Base-by-base conservation (phyloP, 2,888 invertebrate species). In the Eledona agricola region DNA sequence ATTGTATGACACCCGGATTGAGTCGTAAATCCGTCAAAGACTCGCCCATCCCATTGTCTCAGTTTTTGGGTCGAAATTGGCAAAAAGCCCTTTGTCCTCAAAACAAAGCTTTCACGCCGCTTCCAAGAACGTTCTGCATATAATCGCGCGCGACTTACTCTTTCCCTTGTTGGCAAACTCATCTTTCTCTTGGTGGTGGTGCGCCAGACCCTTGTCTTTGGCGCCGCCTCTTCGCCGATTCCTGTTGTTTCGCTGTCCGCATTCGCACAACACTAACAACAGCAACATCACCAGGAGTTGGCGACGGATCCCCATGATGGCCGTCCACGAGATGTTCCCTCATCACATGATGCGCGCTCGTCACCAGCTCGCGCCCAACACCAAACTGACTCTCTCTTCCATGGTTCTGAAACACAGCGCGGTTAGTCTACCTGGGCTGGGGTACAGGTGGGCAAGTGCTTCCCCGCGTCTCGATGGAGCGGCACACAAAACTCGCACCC, bases 131-230 rank as follows among this genome's bases (percentile, higher is more conserved):
- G n/a, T 40, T 17, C 26, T 6, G 10, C 26, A 12, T 12, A 23
- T 4, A 15, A 5, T 19, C 45, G 3, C 34, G 31, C 45, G 3
- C 34, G 31, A 70, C 74, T 74, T 72, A 75, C 74, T 75, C 67
- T 73, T 75, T 55, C 72, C 74, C 62, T 73, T 74, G 45, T 68
- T 72, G 57, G 68, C 59, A 54, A 71, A 69, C 58, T 73, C 72
- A 4, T 73, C 72, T 57, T 66, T 65, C 28, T 71, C 69, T 32
- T 52, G 52, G 13, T 37, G 57, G 22, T 49, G 57, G 52, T 51
- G 54, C 29, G 23, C 46, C 38, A 28, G 23, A 16, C 7, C 19
- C 11, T 49, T 45, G 34, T 57, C 52, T 50, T 55, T 58, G 20
- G 26, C 17, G 16, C 35, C 47, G n/a, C 55, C 50, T 35, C 34